Conservation (phyloP, 2,797 vertebrate species). For the Tolypeutes matacus region DNA sequence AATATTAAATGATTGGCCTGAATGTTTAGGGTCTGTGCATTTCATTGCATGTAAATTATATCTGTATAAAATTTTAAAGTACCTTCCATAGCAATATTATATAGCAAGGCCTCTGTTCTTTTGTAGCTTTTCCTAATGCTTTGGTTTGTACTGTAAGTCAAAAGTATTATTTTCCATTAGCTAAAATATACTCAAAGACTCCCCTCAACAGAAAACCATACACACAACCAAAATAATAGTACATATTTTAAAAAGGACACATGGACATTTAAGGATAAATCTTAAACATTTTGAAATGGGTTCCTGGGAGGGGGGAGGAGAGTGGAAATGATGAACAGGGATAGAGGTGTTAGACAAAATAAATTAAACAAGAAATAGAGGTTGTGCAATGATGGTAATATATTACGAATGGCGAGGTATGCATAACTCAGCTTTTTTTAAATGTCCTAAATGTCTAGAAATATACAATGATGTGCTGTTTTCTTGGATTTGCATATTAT, state of each 20-base stretch:
- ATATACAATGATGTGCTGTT: not conserved
- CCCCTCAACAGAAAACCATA: no score
- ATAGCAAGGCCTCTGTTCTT: not conserved
- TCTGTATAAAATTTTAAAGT: constrained; percentile 11
- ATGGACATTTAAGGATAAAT: no score
- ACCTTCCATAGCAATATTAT: not conserved
- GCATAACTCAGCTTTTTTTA: not conserved
- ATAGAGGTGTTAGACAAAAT: no score
- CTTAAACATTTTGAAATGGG: no score
- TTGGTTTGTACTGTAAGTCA: no score
- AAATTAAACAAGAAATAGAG: not conserved
- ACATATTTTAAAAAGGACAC: no score
- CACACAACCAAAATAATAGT: no score
- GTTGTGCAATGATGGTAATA: not conserved
- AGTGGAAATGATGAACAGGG: no score
- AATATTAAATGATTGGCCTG: constrained; percentile 32
- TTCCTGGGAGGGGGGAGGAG: no score
- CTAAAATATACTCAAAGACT: no score
- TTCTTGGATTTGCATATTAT: not conserved
- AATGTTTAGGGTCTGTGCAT: not conserved
- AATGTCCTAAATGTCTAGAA: not conserved
- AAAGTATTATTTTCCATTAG: no score
- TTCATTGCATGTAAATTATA: constrained; percentile 4
- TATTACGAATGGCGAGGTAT: not conserved
- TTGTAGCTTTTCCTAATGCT: no score